Percentiles rank a stretch among this genome's conserved stretches.
Evolutionary conservation across 1,140 invertebrate genomes (phyloP).

Genomic region (Oedothorax gibbosus): DNA sequence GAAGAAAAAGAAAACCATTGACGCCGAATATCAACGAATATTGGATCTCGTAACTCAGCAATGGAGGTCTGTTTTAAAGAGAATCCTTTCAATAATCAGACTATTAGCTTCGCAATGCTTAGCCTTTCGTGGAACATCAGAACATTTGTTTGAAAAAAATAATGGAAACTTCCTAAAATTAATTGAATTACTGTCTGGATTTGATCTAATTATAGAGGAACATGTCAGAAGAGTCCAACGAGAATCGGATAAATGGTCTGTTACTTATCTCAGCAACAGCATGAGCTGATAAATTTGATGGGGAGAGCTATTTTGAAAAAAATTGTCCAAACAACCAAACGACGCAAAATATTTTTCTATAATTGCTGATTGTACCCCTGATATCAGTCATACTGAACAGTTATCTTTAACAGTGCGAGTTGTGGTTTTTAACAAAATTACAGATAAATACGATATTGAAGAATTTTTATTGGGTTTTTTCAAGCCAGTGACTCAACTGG

Average conservation of each 20-base stretch:
- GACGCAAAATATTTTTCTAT: neutral
- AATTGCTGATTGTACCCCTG: neutral
- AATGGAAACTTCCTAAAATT: slow-evolving; percentile 30
- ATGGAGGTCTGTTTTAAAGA: slow-evolving; percentile 40
- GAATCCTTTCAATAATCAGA: slow-evolving; percentile 17
- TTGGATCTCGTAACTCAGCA: slow-evolving; percentile 32
- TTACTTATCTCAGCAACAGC: too few species aligned
- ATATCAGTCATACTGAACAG: neutral
- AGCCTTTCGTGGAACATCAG: slow-evolving; percentile 31
- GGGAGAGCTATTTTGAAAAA: neutral
- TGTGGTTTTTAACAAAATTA: neutral
- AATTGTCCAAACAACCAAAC: neutral
- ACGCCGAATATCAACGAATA: slow-evolving; percentile 9
- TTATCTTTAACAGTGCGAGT: neutral
- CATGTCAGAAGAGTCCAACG: too few species aligned
- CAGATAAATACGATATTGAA: neutral
- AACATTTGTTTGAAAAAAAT: slow-evolving; percentile 39
- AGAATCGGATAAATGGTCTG: too few species aligned
- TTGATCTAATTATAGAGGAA: too few species aligned
- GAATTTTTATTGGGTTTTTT: neutral
- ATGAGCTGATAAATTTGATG: neutral
- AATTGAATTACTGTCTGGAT: too few species aligned
- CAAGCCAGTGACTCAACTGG: neutral
- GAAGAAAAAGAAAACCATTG: slow-evolving; percentile 12
- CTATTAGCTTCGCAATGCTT: slow-evolving; percentile 37